Percentiles rank a stretch among this genome's conserved stretches.
These are phyloP conservation scores for Falco concolor DNA, from an alignment of 2,797 vertebrate genomes.

Conservation along the genomic window DNA sequence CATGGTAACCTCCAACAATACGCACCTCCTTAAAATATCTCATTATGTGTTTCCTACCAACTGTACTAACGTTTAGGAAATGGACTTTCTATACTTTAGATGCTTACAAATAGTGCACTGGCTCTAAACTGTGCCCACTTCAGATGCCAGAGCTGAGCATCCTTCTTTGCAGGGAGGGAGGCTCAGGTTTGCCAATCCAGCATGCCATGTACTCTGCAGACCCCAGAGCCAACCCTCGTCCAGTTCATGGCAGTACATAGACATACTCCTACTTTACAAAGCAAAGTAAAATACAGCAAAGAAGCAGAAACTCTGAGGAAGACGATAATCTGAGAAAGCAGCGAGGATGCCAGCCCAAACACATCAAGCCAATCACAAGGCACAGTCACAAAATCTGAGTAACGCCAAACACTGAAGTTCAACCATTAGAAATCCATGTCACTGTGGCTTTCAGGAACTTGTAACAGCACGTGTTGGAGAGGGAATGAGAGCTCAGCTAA, in stretches of 20 bases:
- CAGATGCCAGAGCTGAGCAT: not conserved
- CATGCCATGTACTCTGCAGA: fast-evolving
- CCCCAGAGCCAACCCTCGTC: not conserved
- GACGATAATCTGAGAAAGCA: not conserved
- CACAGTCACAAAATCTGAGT: not conserved
- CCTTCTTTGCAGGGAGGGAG: not conserved
- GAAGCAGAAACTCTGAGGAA: not conserved
- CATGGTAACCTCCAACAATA: not conserved
- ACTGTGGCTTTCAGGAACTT: not conserved
- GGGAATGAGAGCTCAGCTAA: not conserved
- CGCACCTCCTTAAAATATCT: not conserved
- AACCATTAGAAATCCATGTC: not conserved
- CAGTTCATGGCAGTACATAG: not conserved
- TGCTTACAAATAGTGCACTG: not conserved
- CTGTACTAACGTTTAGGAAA: not conserved
- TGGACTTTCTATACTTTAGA: not conserved
- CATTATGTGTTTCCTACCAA: not conserved
- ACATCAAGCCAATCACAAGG: not conserved
- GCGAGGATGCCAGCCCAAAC: not conserved
- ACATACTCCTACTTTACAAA: not conserved
- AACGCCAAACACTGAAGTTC: not conserved
- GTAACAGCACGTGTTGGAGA: not conserved
- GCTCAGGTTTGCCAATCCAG: not conserved
- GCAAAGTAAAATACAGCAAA: not conserved
- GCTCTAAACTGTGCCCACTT: not conserved